Evolutionary conservation across 2,888 invertebrate genomes (phyloP).

Genomic region (Lepidocyrtinus sp.): DNA sequence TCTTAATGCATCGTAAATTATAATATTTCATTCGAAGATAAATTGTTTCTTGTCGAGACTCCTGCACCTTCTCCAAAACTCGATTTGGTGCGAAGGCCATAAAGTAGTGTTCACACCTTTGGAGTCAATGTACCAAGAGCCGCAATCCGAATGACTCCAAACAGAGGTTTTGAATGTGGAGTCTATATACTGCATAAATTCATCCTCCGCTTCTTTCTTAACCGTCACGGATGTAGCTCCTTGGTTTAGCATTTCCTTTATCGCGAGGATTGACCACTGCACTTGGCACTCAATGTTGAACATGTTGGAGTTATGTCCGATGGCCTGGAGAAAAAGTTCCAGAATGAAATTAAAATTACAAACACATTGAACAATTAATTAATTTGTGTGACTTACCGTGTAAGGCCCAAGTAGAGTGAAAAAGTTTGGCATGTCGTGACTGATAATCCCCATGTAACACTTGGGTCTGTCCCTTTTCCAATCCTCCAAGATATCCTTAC

Average conservation of each 20-base stretch:
- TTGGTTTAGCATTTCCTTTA: slow-evolving; percentile 26
- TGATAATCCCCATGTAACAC: slow-evolving; percentile 41
- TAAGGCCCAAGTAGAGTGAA: slow-evolving; percentile 55
- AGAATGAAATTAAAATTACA: no score
- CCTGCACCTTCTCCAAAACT: slow-evolving; percentile 36
- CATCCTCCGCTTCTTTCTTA: slow-evolving; percentile 33
- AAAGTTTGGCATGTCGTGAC: slow-evolving; percentile 53
- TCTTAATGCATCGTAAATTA: no score
- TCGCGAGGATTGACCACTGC: slow-evolving; percentile 44
- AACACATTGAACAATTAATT: background rate
- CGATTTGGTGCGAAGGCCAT: slow-evolving; percentile 33
- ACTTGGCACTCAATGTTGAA: slow-evolving; percentile 52
- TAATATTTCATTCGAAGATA: no score
- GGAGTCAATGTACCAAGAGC: slow-evolving; percentile 50
- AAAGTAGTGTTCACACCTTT: slow-evolving; percentile 39
- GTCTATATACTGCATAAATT: slow-evolving; percentile 45
- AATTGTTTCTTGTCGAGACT: background rate
- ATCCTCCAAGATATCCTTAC: slow-evolving; percentile 36
- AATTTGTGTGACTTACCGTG: slow-evolving; percentile 24
- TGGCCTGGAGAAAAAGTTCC: no score
- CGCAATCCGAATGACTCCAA: slow-evolving; percentile 28
- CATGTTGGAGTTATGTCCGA: slow-evolving; percentile 45
- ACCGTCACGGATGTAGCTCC: slow-evolving; percentile 14
- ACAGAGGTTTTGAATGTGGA: slow-evolving; percentile 21
- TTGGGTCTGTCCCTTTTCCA: slow-evolving; percentile 51